Evolutionary conservation across 2,113 vertebrate species (phyloP).

Genomic region (Odocoileus virginianus): DNA sequence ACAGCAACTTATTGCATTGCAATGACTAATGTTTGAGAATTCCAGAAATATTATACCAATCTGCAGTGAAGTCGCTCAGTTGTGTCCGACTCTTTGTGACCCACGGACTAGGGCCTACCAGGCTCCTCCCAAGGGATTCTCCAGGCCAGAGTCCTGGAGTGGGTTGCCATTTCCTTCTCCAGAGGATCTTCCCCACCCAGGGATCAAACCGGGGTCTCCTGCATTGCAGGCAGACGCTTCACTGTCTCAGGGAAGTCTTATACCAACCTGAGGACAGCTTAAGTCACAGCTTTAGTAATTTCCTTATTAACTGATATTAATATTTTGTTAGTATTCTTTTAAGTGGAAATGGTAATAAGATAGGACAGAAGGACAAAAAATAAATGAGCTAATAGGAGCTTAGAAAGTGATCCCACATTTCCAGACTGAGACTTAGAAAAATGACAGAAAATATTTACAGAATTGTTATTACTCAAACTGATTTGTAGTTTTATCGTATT

Average conservation of each 20-base stretch:
- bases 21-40: background rate
- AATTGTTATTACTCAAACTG: background rate
- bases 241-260: background rate
- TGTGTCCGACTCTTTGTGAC: no score
- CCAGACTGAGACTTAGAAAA: background rate
- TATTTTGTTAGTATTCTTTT: background rate
- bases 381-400: background rate
- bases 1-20: background rate
- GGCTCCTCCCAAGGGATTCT: no score
- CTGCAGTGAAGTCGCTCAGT: background rate
- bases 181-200: no score
- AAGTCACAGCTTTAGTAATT: constrained; percentile 14
- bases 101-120: no score
- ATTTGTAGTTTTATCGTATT: background rate
- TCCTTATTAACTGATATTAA: background rate
- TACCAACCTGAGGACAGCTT: background rate
- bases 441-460: background rate
- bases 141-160: no score
- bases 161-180: no score
- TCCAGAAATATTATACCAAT: background rate
- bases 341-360: background rate
- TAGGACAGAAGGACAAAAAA: background rate
- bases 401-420: background rate
- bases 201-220: no score
- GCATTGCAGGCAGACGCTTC: no score